Base-by-base conservation (phyloP, 1,140 invertebrate genomes). In the Streblospio benedicti region DNA sequence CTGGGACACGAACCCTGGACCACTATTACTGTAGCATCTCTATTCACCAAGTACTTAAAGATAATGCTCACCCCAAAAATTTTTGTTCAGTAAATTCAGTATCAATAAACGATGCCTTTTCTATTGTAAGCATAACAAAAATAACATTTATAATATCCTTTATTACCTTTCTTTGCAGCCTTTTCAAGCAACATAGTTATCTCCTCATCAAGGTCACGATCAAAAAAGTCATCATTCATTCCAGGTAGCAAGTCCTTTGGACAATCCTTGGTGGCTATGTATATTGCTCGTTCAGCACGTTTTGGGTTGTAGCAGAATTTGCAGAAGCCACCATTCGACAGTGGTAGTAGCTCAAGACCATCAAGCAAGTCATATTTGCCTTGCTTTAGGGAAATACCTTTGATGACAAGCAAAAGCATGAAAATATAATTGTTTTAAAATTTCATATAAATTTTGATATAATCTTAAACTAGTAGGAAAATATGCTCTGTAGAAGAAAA, bases 301-400 rank as follows among this genome's bases (percentile, higher is more conserved):
- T 45, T 45, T 2, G 60, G 54, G 38, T 62, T 57, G 18, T 32
- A 28, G 27, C 51, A 25, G 31, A 62, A 51, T 3, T 23, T 18
- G 1, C 16, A 27, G 25, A 62, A 62, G 6, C 55, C 54, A 9
- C 60, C 60, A 31, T 62, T 62, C 27, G 60, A 54, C 25, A 62
- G 27, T 23, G 60, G 60, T 18, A 62, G 60, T 25, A 62, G 35
- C 44, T 62, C 54, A 12, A 62, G 38, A 12, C 55, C 55, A 27
- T 62, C 55, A 3, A 62, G 33, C 9, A 62, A 38, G 18, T 62
- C 60, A 20, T 38, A 57, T 30, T 57, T 57, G 16, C 43, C 27
- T 2, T 33, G 30, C 53, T 33, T 56, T 2, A 56, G 32, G 31
- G n/a, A n/a, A n/a, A n/a, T n/a, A n/a, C n/a, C n/a, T n/a, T n/a